A percentile compares a stretch with the other conserved stretches of the same genome.
These are phyloP conservation scores for Tragopan temminckii DNA, from an alignment of 2,797 vertebrate genomes.

Conservation along the genomic window DNA sequence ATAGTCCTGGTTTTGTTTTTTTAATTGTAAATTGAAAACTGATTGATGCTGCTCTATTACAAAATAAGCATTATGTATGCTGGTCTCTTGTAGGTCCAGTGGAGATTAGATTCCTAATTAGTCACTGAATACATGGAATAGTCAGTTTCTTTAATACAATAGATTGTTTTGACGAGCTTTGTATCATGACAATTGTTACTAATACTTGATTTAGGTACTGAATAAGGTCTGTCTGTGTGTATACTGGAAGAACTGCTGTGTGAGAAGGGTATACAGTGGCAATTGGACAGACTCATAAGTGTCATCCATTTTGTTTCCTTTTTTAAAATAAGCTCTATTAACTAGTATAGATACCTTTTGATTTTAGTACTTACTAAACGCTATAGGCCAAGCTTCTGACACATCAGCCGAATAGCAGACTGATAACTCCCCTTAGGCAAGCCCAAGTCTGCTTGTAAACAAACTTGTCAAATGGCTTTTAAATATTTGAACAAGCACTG, in stretches of 20 bases:
- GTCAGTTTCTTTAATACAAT: background rate
- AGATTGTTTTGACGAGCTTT: background rate
- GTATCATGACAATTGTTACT: background rate
- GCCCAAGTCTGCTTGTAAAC: too few species aligned
- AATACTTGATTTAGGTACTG: background rate
- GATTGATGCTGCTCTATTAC: background rate
- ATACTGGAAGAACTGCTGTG: background rate
- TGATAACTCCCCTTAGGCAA: background rate
- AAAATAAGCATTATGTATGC: background rate
- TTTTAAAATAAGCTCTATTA: background rate
- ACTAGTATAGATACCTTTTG: accelerated
- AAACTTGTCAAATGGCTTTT: too few species aligned
- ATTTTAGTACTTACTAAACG: background rate
- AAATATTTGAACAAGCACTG: too few species aligned
- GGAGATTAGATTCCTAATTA: background rate
- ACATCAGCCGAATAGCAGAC: background rate
- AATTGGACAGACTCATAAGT: background rate
- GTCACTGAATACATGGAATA: background rate
- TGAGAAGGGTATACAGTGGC: background rate
- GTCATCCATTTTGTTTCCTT: background rate
- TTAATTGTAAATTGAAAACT: background rate
- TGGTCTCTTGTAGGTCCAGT: background rate
- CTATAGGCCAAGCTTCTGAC: background rate
- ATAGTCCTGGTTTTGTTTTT: background rate
- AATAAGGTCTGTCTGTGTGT: background rate